phyloP scores from a whole-genome alignment of 2,113 vertebrate genomes.

The Chaenocephalus aceratus region DNA sequence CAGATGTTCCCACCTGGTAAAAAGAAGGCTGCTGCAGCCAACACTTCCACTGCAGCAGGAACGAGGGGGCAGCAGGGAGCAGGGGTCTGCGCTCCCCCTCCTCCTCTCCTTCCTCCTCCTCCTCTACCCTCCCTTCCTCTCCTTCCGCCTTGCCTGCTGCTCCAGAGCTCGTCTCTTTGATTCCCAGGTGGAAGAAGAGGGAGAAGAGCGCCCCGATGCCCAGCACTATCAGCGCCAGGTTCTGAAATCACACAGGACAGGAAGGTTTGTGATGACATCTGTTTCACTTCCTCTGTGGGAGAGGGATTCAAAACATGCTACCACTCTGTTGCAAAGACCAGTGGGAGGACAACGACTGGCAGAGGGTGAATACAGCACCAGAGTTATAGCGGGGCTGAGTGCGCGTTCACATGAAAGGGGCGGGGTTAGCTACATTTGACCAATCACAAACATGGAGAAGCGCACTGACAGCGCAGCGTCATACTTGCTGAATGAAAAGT shows the following conservation, averaged over 20 bases:
- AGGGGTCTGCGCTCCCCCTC: slow-evolving; percentile 76
- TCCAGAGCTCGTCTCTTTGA: slow-evolving; percentile 76
- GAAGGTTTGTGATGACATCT: not conserved
- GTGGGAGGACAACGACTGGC: too few relatives aligned
- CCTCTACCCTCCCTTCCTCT: slow-evolving; percentile 58
- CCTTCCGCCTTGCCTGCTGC: slow-evolving; percentile 4
- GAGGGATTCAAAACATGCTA: not conserved
- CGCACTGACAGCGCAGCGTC: too few relatives aligned
- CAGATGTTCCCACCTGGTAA: slow-evolving; percentile 87
- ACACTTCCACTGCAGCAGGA: slow-evolving; percentile 88
- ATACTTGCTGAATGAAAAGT: too few relatives aligned
- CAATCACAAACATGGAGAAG: too few relatives aligned
- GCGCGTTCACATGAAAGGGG: too few relatives aligned
- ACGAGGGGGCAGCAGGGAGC: slow-evolving; percentile 22
- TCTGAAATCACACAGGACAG: slow-evolving; percentile 76
- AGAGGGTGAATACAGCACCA: too few relatives aligned
- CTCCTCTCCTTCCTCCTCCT: slow-evolving; percentile 65
- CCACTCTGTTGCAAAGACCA: not conserved
- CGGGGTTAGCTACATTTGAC: too few relatives aligned
- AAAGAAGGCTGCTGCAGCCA: slow-evolving; percentile 94
- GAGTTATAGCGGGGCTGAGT: too few relatives aligned
- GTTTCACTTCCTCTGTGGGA: too few relatives aligned
- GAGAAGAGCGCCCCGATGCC: slow-evolving; percentile 87
- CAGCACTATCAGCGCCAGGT: slow-evolving; percentile 89
- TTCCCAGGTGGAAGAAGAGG: slow-evolving; percentile 93